phyloP scores from a whole-genome alignment of 2,113 vertebrate species.

The Hemichromis elongatus region DNA sequence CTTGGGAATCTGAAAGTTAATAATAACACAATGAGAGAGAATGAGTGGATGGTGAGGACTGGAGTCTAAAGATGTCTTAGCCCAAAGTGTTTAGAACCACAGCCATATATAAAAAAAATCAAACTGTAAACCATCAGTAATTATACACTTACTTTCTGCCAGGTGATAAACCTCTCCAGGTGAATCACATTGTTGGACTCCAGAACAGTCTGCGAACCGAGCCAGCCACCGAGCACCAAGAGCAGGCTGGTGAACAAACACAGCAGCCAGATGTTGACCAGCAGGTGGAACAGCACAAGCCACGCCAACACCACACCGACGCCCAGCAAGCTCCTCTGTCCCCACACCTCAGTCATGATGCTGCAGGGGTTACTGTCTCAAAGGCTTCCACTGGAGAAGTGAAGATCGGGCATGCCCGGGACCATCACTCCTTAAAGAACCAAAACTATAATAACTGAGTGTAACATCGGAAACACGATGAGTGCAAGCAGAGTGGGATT shows the following conservation, averaged over 20 bases:
- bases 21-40: neutral
- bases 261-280: constrained; percentile 84
- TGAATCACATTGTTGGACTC: constrained; percentile 72
- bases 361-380: neutral
- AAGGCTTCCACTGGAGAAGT: neutral
- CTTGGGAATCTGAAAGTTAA: constrained; percentile 15
- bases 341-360: constrained; percentile 62
- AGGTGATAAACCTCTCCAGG: constrained; percentile 81
- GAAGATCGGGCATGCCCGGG: neutral
- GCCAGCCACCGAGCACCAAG: constrained; percentile 81
- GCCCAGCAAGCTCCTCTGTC: constrained; percentile 71
- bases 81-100: neutral
- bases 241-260: constrained; percentile 81
- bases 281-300: constrained; percentile 81
- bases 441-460: rapidly evolving
- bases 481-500: neutral
- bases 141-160: constrained; percentile 43
- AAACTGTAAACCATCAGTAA: neutral
- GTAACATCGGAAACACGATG: neutral
- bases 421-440: neutral
- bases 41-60: neutral
- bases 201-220: constrained; percentile 72
- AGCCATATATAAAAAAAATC: neutral
- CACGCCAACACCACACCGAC: constrained; percentile 71
- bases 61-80: neutral